Conservation (phyloP, 2,888 invertebrate species). For the Meliscaeva auricollis region DNA sequence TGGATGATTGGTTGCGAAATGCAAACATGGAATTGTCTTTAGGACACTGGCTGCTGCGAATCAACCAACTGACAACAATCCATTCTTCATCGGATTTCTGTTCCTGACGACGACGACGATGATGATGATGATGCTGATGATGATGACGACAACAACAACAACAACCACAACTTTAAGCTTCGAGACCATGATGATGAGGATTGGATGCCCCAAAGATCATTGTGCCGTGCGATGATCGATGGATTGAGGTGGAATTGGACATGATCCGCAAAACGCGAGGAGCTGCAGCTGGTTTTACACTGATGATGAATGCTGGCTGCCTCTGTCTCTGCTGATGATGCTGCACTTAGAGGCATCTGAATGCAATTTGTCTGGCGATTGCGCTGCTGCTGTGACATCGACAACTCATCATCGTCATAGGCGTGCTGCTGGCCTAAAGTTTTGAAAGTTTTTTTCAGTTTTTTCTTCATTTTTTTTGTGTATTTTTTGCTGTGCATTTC, state of each 20-base stretch:
- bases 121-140: constrained; percentile 14
- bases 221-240: constrained; percentile 71
- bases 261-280: constrained; percentile 59
- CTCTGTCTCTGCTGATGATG: constrained; percentile 30
- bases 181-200: constrained; percentile 41
- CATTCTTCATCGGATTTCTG: constrained; percentile 70
- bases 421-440: constrained; percentile 9
- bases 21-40: constrained; percentile 76
- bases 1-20: constrained; percentile 76
- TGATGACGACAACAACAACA: constrained; percentile 32
- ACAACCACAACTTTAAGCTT: constrained; percentile 19
- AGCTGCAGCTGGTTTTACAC: constrained; percentile 73
- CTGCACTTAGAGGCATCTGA: constrained; percentile 61
- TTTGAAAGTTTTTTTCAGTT: constrained; percentile 26
- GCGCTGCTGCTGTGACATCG: constrained; percentile 65
- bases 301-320: constrained; percentile 36
- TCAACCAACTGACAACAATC: constrained; percentile 59
- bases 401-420: constrained; percentile 67
- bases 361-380: constrained; percentile 63
- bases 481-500: background rate
- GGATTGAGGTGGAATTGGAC: constrained; percentile 70
- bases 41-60: constrained; percentile 55
- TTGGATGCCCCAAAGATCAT: constrained; percentile 63
- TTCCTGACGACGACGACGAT: constrained; percentile 17
- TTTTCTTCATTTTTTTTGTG: too few relatives aligned